These are phyloP conservation scores for Otus scops DNA, from an alignment of 2,797 vertebrate genomes.

Conservation along the genomic window DNA sequence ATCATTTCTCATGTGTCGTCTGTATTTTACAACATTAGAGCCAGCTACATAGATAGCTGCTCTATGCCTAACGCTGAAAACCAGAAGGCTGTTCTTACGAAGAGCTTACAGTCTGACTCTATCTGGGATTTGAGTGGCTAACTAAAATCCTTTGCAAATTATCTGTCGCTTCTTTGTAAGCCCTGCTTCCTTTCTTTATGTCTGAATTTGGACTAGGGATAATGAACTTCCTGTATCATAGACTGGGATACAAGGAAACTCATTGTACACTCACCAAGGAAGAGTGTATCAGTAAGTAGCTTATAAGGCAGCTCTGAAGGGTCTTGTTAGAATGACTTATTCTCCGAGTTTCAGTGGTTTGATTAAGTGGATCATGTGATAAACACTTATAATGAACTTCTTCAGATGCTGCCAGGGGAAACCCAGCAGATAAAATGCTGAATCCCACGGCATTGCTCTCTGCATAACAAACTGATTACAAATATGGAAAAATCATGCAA, in stretches of 20 bases:
- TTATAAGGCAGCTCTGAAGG: constrained; percentile 70
- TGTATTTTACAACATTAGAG: neutral
- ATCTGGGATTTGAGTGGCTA: constrained; percentile 51
- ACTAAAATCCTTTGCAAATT: constrained; percentile 64
- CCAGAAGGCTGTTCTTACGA: neutral
- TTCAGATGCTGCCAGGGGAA: constrained; percentile 76
- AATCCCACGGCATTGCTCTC: constrained; percentile 52
- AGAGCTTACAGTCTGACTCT: neutral
- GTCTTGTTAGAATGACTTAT: constrained; percentile 74
- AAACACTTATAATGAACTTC: constrained; percentile 71
- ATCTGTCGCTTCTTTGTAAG: constrained; percentile 71
- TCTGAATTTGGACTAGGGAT: constrained; percentile 62
- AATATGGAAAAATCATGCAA: constrained; percentile 38
- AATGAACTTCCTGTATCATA: constrained; percentile 78
- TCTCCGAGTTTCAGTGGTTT: constrained; percentile 68
- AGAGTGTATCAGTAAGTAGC: constrained; percentile 71
- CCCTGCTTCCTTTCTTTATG: constrained; percentile 67
- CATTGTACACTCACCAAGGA: constrained; percentile 72
- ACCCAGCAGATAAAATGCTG: constrained; percentile 59
- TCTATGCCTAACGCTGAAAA: neutral
- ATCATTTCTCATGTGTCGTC: neutral
- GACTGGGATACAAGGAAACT: constrained; percentile 68
- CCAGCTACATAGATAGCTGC: neutral
- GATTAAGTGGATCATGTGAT: constrained; percentile 76
- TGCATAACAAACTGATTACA: constrained; percentile 63